Conservation (phyloP, 2,888 invertebrate genomes). For the Yponomeuta evonymella region DNA sequence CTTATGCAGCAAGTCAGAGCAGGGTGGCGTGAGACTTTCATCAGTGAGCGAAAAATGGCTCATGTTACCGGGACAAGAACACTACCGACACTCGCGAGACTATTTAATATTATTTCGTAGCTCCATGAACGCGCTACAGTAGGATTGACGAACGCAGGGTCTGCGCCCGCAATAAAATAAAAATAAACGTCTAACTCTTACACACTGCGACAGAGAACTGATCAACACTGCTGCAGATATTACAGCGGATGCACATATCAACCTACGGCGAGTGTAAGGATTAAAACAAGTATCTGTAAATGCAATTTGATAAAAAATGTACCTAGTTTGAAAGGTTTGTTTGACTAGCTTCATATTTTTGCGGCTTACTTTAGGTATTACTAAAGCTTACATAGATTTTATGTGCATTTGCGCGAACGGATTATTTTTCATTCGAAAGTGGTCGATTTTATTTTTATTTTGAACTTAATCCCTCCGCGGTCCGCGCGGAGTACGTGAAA, state of each 20-base stretch:
- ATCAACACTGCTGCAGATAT: background rate
- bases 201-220: background rate
- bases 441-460: background rate
- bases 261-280: background rate
- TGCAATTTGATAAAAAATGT: background rate
- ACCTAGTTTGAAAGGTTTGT: background rate
- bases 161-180: constrained; percentile 42
- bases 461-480: constrained; percentile 15
- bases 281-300: too few relatives aligned
- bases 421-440: background rate
- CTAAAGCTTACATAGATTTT: background rate
- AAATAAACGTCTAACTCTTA: constrained; percentile 22
- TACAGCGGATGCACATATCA: background rate
- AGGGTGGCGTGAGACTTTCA: too few relatives aligned
- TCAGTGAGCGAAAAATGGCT: too few relatives aligned
- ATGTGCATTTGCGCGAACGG: background rate
- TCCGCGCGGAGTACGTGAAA: constrained; percentile 36
- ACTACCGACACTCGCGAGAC: too few relatives aligned
- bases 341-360: background rate
- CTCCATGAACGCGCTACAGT: background rate
- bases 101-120: too few relatives aligned
- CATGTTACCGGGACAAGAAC: too few relatives aligned
- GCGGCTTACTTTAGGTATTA: background rate
- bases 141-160: constrained; percentile 24
- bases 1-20: too few relatives aligned